These are phyloP conservation scores for Lasioglossum pauxillum DNA, from an alignment of 2,888 invertebrate species.

Conservation along the genomic window DNA sequence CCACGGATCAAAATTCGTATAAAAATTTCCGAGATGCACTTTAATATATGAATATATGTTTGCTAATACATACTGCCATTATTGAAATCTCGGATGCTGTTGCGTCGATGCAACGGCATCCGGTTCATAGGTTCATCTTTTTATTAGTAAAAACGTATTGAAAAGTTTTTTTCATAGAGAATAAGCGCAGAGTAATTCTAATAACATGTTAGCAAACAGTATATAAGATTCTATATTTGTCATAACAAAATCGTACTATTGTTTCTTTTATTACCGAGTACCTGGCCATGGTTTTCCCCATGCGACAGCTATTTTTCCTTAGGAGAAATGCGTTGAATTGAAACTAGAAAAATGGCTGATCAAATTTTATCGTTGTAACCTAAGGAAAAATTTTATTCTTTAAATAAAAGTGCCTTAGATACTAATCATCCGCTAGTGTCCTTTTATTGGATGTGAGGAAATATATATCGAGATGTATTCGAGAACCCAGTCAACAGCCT, in stretches of 20 bases:
- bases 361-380: constrained; percentile 76
- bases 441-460: neutral
- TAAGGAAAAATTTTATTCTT: constrained; percentile 75
- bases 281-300: constrained; percentile 74
- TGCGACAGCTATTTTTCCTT: constrained; percentile 63
- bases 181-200: constrained; percentile 52
- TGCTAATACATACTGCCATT: constrained; percentile 68
- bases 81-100: constrained; percentile 44
- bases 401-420: constrained; percentile 81
- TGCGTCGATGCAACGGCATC: constrained; percentile 40
- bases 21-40: constrained; percentile 29
- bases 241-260: constrained; percentile 52
- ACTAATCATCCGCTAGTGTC: constrained; percentile 47
- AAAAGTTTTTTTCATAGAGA: constrained; percentile 42
- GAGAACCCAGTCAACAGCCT: neutral
- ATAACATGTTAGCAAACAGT: constrained; percentile 40
- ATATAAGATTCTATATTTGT: constrained; percentile 55
- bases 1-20: constrained; percentile 2
- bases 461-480: neutral
- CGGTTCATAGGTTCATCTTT: constrained; percentile 49
- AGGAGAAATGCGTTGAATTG: constrained; percentile 41
- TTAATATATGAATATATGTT: constrained; percentile 44
- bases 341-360: constrained; percentile 65
- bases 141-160: constrained; percentile 40
- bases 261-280: constrained; percentile 66